These are phyloP conservation scores for Pogonomyrmex californicus DNA, from an alignment of 1,140 invertebrate genomes.

Conservation along the genomic window DNA sequence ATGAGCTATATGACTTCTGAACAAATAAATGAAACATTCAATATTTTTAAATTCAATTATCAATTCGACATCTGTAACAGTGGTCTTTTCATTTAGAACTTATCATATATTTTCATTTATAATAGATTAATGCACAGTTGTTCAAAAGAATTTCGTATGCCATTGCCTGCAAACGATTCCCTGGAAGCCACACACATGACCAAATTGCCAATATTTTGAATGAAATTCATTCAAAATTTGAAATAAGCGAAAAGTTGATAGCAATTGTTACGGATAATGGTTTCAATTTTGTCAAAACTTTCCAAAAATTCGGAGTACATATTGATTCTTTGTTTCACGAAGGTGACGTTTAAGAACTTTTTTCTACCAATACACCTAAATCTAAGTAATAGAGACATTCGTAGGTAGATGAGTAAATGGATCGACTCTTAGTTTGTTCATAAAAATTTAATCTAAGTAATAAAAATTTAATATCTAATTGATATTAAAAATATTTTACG, in stretches of 20 bases:
- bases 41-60: no score
- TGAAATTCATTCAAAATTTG: slow-evolving; percentile 26
- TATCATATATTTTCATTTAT: neutral
- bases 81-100: no score
- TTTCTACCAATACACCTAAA: neutral
- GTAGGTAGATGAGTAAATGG: no score
- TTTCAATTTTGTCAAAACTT: slow-evolving; percentile 2
- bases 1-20: no score
- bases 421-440: no score
- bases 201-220: neutral
- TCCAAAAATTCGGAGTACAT: neutral
- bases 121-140: neutral
- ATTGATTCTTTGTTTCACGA: slow-evolving; percentile 7
- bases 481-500: no score
- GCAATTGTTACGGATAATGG: slow-evolving; percentile 18
- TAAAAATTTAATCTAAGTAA: no score
- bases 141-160: slow-evolving; percentile 20
- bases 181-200: slow-evolving; percentile 9
- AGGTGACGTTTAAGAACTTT: slow-evolving; percentile 3
- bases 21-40: no score
- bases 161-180: slow-evolving; percentile 20
- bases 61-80: no score
- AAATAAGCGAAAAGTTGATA: slow-evolving; percentile 2
- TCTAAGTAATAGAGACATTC: neutral
- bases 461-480: no score